Conservation (phyloP, 2,113 vertebrate genomes). For the Actinemys pallida region DNA sequence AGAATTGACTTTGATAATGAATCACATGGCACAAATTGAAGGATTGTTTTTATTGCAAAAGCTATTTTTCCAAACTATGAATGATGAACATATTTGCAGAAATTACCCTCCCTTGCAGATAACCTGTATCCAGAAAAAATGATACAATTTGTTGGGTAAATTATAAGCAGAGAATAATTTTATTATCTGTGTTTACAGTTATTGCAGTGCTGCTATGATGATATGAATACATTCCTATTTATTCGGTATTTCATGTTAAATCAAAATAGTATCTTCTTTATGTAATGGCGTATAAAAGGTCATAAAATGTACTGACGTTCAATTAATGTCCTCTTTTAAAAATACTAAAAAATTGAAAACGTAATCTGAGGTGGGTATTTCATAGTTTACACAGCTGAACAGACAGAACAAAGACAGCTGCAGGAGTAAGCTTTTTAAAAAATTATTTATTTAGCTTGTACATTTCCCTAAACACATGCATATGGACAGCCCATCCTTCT, state of each 20-base stretch:
- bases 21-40: neutral
- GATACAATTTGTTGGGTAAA: neutral
- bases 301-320: conserved; percentile 5
- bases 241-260: conserved; percentile 30
- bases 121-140: neutral
- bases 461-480: neutral
- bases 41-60: neutral
- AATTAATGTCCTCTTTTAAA: neutral
- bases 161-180: conserved; percentile 13
- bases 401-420: conserved; percentile 47
- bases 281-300: neutral
- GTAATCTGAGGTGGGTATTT: neutral
- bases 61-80: neutral
- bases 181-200: neutral
- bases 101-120: neutral
- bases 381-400: conserved; percentile 34
- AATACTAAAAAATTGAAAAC: conserved; percentile 13
- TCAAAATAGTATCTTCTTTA: neutral
- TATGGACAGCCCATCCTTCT: neutral
- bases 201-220: neutral
- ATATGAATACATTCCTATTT: neutral
- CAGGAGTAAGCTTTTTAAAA: conserved; percentile 12
- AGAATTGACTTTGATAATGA: neutral
- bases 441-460: conserved; percentile 31
- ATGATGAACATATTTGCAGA: neutral